These are phyloP conservation scores for Isichthys henryi DNA, from an alignment of 2,113 vertebrate species.

Conservation along the genomic window DNA sequence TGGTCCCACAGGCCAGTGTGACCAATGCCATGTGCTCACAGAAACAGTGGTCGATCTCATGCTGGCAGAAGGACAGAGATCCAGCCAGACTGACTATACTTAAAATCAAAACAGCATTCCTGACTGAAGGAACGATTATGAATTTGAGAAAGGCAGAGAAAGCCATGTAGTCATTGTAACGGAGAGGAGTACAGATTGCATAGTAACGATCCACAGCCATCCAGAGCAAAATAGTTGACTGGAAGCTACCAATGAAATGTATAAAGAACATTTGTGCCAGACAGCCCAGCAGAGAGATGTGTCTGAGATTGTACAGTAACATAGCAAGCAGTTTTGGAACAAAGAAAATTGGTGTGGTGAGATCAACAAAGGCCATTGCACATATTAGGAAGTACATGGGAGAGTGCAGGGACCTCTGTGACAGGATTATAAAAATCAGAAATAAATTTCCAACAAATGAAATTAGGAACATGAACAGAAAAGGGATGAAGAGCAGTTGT, in stretches of 20 bases:
- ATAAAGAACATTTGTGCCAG: slow-evolving; percentile 51
- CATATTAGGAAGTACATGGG: slow-evolving; percentile 47
- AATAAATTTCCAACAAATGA: slow-evolving; percentile 24
- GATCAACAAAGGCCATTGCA: slow-evolving; percentile 35
- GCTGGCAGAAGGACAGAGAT: slow-evolving; percentile 13
- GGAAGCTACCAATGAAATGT: slow-evolving; percentile 23
- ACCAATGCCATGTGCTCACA: slow-evolving; percentile 22
- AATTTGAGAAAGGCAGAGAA: slow-evolving; percentile 21
- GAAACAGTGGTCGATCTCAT: slow-evolving; percentile 28
- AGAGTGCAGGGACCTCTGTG: slow-evolving; percentile 32
- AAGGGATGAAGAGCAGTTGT: slow-evolving; percentile 21
- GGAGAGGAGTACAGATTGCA: slow-evolving; percentile 45
- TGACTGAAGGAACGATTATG: slow-evolving; percentile 1
- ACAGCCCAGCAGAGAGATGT: slow-evolving; percentile 35
- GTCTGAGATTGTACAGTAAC: slow-evolving; percentile 27
- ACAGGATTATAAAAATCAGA: slow-evolving; percentile 27
- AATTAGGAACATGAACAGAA: slow-evolving; percentile 29
- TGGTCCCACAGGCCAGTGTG: slow-evolving; percentile 5
- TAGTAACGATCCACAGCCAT: slow-evolving; percentile 36
- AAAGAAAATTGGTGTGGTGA: slow-evolving; percentile 17
- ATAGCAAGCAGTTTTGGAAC: slow-evolving; percentile 32
- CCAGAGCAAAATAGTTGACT: slow-evolving; percentile 22
- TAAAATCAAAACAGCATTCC: slow-evolving; percentile 10
- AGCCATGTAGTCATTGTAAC: slow-evolving; percentile 29
- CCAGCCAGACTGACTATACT: slow-evolving; percentile 15